These are phyloP conservation scores for Heliornis fulica DNA, from an alignment of 2,113 vertebrate genomes.

Conservation along the genomic window DNA sequence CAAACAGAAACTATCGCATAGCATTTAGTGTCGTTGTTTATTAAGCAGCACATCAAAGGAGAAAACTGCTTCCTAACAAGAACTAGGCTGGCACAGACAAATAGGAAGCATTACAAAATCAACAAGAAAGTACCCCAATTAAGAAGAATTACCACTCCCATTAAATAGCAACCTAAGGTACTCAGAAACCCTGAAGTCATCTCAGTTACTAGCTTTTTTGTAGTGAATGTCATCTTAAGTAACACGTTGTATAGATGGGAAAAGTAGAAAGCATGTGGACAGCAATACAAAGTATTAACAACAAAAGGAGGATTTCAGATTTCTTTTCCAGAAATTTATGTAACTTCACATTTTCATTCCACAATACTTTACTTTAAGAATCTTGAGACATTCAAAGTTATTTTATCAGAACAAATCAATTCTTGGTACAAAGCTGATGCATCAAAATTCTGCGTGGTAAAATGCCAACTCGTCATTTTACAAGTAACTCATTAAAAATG, in stretches of 20 bases:
- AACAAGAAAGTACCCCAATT: not conserved
- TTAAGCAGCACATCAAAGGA: not conserved
- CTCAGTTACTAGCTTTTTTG: not conserved
- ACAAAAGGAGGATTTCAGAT: not conserved
- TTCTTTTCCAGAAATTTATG: not conserved
- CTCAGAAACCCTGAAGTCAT: not conserved
- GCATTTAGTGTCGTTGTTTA: not conserved
- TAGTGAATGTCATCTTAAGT: not conserved
- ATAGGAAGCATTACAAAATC: constrained; percentile 2
- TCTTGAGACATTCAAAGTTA: not conserved
- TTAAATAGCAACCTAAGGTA: not conserved
- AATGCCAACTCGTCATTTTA: constrained; percentile 25
- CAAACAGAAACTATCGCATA: not conserved
- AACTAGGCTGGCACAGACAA: not conserved
- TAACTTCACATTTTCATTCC: not conserved
- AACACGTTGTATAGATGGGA: not conserved
- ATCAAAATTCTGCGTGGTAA: not conserved
- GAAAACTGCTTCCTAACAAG: not conserved
- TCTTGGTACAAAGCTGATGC: not conserved
- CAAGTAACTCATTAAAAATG: constrained; percentile 13
- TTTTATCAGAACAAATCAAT: not conserved
- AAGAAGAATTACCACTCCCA: not conserved
- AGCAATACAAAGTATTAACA: not conserved
- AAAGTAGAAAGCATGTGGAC: not conserved
- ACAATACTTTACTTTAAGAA: not conserved